Percentiles rank a stretch among this genome's conserved stretches.
phyloP scores from a whole-genome alignment of 1,140 invertebrate genomes.

The Dolichoris vasculosae region DNA sequence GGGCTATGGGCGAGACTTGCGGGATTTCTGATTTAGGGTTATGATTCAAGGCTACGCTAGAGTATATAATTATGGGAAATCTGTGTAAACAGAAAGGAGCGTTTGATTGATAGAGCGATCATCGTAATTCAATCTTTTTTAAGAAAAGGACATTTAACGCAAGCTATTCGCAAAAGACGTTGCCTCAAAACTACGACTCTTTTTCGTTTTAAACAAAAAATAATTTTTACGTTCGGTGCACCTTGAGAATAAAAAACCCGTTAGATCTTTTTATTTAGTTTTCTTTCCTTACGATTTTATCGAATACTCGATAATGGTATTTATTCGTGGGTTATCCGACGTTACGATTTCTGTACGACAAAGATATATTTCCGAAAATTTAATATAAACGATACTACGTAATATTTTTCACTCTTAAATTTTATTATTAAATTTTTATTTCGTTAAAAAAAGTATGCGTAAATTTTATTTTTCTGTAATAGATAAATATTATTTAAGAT shows the following conservation, averaged over 20 bases:
- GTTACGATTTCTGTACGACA: neutral
- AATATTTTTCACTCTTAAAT: neutral
- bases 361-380: conserved; percentile 2
- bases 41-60: neutral
- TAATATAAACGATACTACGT: neutral
- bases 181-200: neutral
- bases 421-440: too few species aligned
- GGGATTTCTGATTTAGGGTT: conserved; percentile 33
- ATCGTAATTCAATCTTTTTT: neutral
- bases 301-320: neutral
- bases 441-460: too few species aligned
- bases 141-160: neutral
- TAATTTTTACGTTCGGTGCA: neutral
- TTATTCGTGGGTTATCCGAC: neutral
- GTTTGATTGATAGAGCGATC: conserved; percentile 26
- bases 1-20: neutral
- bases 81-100: conserved; percentile 12
- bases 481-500: too few species aligned
- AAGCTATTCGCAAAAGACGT: neutral
- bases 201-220: neutral
- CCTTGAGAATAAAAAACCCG: neutral
- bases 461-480: neutral
- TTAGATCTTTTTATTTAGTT: neutral
- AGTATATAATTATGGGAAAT: conserved; percentile 9
- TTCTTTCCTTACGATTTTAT: conserved; percentile 24